Percentiles rank a stretch among this genome's conserved stretches.
Conservation (phyloP, 2,888 invertebrate genomes). For the Drosophila trichaetosa region DNA sequence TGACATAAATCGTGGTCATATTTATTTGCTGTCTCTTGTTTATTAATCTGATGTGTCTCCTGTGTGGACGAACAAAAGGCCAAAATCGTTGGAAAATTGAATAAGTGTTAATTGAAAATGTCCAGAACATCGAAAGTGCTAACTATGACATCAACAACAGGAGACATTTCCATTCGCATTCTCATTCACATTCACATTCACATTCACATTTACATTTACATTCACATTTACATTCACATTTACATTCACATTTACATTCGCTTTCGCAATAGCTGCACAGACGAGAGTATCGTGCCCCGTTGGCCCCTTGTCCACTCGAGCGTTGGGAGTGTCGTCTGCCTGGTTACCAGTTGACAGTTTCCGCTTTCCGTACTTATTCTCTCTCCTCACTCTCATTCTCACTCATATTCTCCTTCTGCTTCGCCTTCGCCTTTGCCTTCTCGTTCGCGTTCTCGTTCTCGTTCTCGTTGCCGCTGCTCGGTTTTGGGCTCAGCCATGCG, state of each 20-base stretch:
- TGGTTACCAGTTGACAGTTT: constrained; percentile 17
- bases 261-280: constrained; percentile 4
- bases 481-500: constrained; percentile 53
- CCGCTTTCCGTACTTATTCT: background rate
- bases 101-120: constrained; percentile 65
- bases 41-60: constrained; percentile 33
- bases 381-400: background rate
- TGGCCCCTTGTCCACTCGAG: constrained; percentile 31
- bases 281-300: constrained; percentile 26
- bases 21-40: constrained; percentile 14
- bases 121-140: constrained; percentile 38
- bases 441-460: background rate
- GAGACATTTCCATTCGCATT: constrained; percentile 24
- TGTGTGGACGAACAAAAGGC: constrained; percentile 48
- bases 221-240: constrained; percentile 1
- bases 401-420: background rate
- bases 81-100: constrained; percentile 69
- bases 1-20: constrained; percentile 11
- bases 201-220: background rate
- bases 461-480: background rate
- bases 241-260: constrained; percentile 17
- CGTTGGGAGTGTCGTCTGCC: constrained; percentile 18
- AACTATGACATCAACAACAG: constrained; percentile 54
- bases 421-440: background rate
- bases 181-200: background rate